phyloP scores from a whole-genome alignment of 2,113 vertebrate species.

The Narcine bancroftii region DNA sequence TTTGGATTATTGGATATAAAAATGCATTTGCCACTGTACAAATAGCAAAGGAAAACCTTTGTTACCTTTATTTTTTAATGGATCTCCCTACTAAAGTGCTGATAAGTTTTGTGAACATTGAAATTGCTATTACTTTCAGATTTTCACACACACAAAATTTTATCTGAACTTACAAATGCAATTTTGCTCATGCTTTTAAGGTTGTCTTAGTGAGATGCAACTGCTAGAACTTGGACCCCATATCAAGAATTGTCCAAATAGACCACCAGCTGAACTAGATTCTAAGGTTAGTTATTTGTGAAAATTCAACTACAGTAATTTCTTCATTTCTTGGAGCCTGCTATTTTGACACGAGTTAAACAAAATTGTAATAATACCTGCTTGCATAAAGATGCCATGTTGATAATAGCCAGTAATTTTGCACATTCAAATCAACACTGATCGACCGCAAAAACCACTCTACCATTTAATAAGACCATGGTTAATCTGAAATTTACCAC shows the following conservation, averaged over 20 bases:
- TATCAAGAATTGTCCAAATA: constrained; percentile 46
- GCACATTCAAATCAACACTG: no score
- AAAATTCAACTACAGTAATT: background rate
- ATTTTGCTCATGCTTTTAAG: constrained; percentile 41
- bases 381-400: no score
- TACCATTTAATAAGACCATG: no score
- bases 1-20: background rate
- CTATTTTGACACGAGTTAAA: background rate
- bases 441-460: no score
- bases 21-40: background rate
- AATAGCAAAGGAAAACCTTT: background rate
- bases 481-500: no score
- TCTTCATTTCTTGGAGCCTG: background rate
- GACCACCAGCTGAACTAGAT: constrained; percentile 48
- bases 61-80: background rate
- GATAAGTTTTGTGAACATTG: background rate
- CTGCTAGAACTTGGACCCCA: constrained; percentile 52
- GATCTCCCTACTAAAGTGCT: background rate
- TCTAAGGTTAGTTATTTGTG: constrained; percentile 49
- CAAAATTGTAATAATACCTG: background rate
- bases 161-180: background rate
- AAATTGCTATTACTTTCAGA: background rate
- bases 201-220: constrained; percentile 47
- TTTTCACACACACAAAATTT: background rate
- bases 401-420: no score